Percentiles rank a stretch among this genome's conserved stretches.
Evolutionary conservation across 2,113 vertebrate species (phyloP).

Genomic region (Agapornis roseicollis): DNA sequence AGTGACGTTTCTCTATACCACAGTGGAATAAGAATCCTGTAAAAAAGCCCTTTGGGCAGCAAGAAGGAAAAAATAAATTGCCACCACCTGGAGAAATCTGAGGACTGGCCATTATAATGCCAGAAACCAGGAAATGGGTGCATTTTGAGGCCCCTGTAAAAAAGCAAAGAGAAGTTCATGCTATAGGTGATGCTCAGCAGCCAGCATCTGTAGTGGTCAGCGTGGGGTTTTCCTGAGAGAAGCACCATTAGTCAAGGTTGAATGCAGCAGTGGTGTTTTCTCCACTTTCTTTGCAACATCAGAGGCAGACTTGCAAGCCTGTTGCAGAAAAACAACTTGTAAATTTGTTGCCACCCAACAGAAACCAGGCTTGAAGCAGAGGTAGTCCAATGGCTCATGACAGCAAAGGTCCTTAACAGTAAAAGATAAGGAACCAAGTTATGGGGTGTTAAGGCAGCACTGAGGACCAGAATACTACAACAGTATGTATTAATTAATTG

Average conservation of each 20-base stretch:
- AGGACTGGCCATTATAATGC: neutral
- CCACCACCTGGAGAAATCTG: neutral
- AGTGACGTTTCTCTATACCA: neutral
- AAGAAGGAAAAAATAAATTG: neutral
- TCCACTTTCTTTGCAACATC: neutral
- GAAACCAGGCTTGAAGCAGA: neutral
- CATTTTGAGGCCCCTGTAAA: neutral
- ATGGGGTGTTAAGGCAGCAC: neutral
- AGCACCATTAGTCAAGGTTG: neutral
- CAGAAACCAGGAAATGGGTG: neutral
- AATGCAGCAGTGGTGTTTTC: fast-evolving
- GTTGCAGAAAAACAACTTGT: neutral
- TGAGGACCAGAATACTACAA: neutral
- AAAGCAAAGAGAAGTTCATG: neutral
- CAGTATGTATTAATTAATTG: neutral
- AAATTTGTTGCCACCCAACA: neutral
- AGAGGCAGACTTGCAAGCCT: neutral
- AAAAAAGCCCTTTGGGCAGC: neutral
- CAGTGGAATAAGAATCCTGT: neutral
- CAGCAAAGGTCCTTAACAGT: fast-evolving
- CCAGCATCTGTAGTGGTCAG: neutral
- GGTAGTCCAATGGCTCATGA: neutral
- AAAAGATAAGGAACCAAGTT: neutral
- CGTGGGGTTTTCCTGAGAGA: neutral
- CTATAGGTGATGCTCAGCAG: neutral